phyloP scores from a whole-genome alignment of 2,113 vertebrate genomes.

The Gobiocypris rarus region DNA sequence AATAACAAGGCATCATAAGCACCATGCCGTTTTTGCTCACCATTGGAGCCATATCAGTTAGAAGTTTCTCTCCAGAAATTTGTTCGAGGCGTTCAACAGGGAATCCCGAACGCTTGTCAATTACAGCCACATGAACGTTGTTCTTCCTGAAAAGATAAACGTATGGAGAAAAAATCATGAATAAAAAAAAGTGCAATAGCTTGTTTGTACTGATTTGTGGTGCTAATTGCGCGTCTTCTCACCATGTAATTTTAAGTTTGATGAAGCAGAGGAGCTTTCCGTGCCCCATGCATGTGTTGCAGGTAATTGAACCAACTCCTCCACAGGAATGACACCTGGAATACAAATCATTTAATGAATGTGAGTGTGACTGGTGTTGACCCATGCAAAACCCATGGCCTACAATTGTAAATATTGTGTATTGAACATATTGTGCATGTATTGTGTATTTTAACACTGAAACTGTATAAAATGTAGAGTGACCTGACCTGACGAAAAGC shows the following conservation, averaged over 20 bases:
- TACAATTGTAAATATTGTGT: too few species aligned
- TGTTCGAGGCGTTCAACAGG: conserved; percentile 30
- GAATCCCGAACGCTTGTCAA: conserved; percentile 47
- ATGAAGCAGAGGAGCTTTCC: conserved; percentile 56
- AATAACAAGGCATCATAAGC: neutral
- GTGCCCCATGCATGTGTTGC: conserved; percentile 42
- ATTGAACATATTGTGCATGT: too few species aligned
- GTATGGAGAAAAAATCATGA: neutral
- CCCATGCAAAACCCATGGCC: too few species aligned
- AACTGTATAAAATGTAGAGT: too few species aligned
- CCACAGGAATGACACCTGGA: conserved; percentile 44
- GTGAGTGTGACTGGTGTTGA: too few species aligned
- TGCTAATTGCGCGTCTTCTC: neutral
- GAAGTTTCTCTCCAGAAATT: conserved; percentile 51
- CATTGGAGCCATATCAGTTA: conserved; percentile 49
- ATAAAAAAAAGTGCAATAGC: neutral
- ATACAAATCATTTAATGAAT: neutral
- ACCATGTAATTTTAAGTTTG: conserved; percentile 60
- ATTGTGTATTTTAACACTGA: too few species aligned
- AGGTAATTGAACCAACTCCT: conserved; percentile 21
- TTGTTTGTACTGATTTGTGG: neutral
- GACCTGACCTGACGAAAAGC: too few species aligned
- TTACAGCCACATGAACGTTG: conserved; percentile 32
- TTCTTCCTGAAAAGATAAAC: conserved; percentile 43
- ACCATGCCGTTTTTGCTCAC: conserved; percentile 13